phyloP scores from a whole-genome alignment of 2,888 invertebrate species.

The Eupithecia subumbrata region DNA sequence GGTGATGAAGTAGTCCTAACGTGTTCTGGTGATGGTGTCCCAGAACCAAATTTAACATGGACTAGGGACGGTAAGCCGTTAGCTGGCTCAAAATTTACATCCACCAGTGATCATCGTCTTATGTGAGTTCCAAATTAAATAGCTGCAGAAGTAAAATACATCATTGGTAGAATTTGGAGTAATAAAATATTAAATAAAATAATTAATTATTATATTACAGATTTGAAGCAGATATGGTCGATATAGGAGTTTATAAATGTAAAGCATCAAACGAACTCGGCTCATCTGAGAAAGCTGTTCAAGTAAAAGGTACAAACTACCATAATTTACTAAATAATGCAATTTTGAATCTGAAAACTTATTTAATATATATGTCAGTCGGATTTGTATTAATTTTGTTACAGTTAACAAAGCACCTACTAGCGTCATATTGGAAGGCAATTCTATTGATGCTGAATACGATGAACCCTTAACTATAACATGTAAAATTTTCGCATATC shows the following conservation, averaged over 20 bases:
- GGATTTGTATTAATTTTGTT: not conserved
- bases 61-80: constrained; percentile 12
- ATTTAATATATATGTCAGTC: not conserved
- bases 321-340: not conserved
- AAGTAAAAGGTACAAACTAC: constrained; percentile 17
- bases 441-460: constrained; percentile 22
- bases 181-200: too few relatives aligned
- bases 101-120: constrained; percentile 17
- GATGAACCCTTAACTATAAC: constrained; percentile 13
- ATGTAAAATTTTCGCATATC: constrained; percentile 23
- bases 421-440: constrained; percentile 5
- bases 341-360: not conserved
- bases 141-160: not conserved
- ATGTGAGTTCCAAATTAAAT: constrained; percentile 15
- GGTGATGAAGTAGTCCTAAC: constrained; percentile 14
- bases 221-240: constrained; percentile 18
- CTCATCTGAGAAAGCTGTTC: constrained; percentile 8
- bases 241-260: constrained; percentile 27
- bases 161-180: not conserved
- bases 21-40: constrained; percentile 22
- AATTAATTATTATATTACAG: too few relatives aligned
- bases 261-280: constrained; percentile 20
- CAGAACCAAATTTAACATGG: constrained; percentile 22
- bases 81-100: constrained; percentile 12
- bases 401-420: constrained; percentile 19